Evolutionary conservation across 2,888 invertebrate genomes (phyloP).

Genomic region (Meliscaeva auricollis): DNA sequence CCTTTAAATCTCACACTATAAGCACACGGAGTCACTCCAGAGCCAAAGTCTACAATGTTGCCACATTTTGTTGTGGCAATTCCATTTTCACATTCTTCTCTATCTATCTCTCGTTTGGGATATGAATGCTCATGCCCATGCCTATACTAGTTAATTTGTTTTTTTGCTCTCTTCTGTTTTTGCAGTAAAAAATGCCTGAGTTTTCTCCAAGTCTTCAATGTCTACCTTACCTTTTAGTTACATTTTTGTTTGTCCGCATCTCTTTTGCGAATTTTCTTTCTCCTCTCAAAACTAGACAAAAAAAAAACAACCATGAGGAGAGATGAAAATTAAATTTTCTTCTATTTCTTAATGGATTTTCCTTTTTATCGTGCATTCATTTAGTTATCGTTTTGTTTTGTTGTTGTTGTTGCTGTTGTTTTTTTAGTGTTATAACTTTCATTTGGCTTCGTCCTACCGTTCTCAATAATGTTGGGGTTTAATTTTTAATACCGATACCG

Average conservation of each 20-base stretch:
- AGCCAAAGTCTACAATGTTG: slow-evolving; percentile 49
- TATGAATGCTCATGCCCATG: slow-evolving; percentile 53
- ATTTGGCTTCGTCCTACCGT: slow-evolving; percentile 9
- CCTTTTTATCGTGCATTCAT: slow-evolving; percentile 58
- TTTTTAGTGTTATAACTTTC: slow-evolving; percentile 24
- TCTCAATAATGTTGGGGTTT: slow-evolving; percentile 60
- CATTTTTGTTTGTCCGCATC: background rate
- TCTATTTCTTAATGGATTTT: slow-evolving; percentile 65
- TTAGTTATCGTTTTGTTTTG: slow-evolving; percentile 54
- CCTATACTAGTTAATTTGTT: slow-evolving; percentile 55
- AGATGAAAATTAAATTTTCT: slow-evolving; percentile 66
- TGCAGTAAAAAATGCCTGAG: slow-evolving; percentile 17
- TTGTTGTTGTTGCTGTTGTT: background rate
- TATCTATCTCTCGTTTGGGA: slow-evolving; percentile 22
- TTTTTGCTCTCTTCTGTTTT: background rate
- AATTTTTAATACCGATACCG: slow-evolving; percentile 58
- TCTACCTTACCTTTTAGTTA: slow-evolving; percentile 24
- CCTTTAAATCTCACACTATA: slow-evolving; percentile 4
- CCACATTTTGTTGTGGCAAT: slow-evolving; percentile 55
- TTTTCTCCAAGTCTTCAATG: slow-evolving; percentile 32
- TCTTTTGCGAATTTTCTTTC: background rate
- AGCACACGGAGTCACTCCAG: background rate
- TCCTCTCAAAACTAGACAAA: background rate
- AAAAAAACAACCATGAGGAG: background rate
- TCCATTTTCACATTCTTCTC: slow-evolving; percentile 41